phyloP scores from a whole-genome alignment of 30 jellyfish, hydroid and myxozoan genomes.

The Aurelia aurita complex sp. Pacific region DNA sequence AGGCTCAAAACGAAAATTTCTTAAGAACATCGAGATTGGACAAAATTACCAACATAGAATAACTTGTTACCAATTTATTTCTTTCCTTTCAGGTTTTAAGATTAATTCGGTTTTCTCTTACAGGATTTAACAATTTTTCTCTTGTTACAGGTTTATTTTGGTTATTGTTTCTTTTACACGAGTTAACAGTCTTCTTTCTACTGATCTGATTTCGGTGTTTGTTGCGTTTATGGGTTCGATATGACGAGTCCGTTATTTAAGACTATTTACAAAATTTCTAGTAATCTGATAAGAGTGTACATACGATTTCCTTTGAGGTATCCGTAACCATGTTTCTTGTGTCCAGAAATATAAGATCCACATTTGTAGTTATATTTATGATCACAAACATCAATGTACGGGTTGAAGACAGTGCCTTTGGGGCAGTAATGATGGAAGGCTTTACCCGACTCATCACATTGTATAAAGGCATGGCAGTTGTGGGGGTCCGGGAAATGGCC shows the following conservation, averaged over 20 bases:
- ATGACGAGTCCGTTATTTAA: no score
- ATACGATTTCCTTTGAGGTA: conserved; percentile 18
- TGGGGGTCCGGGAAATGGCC: conserved; percentile 19
- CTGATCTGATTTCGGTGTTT: no score
- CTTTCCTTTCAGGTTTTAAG: no score
- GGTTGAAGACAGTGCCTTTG: conserved; percentile 39
- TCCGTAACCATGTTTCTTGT: conserved; percentile 5
- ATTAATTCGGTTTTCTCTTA: no score
- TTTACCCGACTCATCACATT: conserved; percentile 21
- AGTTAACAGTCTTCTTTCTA: no score
- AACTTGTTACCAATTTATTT: no score
- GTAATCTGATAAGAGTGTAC: not conserved
- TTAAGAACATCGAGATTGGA: no score
- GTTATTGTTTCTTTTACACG: no score
- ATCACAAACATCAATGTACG: conserved; percentile 36
- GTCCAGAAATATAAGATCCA: not conserved
- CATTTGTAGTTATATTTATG: conserved; percentile 23
- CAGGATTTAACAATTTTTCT: no score
- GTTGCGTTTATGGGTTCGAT: no score
- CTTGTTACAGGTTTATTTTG: no score
- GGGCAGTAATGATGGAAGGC: conserved; percentile 19
- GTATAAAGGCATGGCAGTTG: conserved; percentile 11
- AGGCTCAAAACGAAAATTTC: no score
- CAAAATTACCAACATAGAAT: not conserved
- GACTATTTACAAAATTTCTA: not conserved